A percentile compares a stretch with the other conserved stretches of the same genome.
phyloP scores from a whole-genome alignment of 2,797 vertebrate genomes.

The Falco concolor region DNA sequence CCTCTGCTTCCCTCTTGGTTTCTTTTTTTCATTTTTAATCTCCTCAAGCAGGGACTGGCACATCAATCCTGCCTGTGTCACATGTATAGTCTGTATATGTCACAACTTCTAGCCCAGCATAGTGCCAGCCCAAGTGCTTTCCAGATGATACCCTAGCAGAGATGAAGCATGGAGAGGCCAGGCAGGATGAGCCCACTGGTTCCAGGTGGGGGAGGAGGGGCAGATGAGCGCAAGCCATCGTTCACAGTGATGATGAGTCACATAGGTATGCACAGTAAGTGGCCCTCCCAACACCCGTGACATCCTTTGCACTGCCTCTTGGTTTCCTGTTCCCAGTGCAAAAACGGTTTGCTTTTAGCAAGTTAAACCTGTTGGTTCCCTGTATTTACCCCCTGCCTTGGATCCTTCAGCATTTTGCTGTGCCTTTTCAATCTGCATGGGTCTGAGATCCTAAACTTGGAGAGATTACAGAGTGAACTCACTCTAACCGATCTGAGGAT shows the following conservation, averaged over 20 bases:
- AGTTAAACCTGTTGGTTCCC: background rate
- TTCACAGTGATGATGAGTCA: background rate
- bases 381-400: background rate
- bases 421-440: background rate
- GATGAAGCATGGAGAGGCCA: background rate
- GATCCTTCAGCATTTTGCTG: background rate
- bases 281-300: background rate
- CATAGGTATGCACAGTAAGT: background rate
- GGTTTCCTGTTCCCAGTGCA: slow-evolving; percentile 25
- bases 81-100: background rate
- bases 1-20: background rate
- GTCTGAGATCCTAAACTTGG: background rate
- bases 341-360: background rate
- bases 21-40: background rate
- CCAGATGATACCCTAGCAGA: background rate
- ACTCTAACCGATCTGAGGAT: background rate
- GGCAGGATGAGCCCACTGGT: background rate
- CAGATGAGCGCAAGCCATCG: background rate
- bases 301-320: background rate
- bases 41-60: background rate
- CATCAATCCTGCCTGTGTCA: background rate
- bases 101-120: background rate
- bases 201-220: background rate
- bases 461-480: background rate
- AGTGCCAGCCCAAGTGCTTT: background rate